Evolutionary conservation across 2,113 vertebrate species (phyloP), one percentile per base, ranked within the genome.

Genomic region (Lepidothrix coronata): DNA sequence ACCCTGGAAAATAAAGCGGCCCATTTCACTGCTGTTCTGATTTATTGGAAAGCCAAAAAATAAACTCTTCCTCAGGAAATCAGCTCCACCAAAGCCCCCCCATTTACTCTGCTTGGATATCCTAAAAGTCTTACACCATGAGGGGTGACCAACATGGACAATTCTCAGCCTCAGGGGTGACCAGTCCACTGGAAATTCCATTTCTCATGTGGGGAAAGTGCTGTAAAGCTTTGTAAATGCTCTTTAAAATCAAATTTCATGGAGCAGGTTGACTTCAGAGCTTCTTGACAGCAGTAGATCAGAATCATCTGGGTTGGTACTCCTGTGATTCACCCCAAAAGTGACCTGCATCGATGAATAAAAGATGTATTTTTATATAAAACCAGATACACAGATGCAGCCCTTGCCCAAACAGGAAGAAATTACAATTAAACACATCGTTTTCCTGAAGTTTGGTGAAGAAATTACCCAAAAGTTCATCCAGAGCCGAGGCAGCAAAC

Each of bases 381-480:
- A 82, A 4, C 14, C 41, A 9, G 18, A 24, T 3, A 21, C 86
- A 33, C 25, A 46, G 31, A 11, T 13, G 31, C 44, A 39, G 18
- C 1, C 68, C 14, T 4, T 17, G 35, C n/a, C 59, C 48, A 14
- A 44, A 24, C 13, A 24, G 17, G 2, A 2, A 61, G 59, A 77
- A 94, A 74, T 46, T 3, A 33, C 39, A 33, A 8, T 1, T 15
- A 23, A 57, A 44, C 14, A 2, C 1, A 0, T 12, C 6, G 1
- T 85, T 76, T 65, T 49, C 46, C 72, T 30, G 18, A 7, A 37
- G 9, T 25, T 58, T 66, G 43, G 18, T 11, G 46, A 46, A 33
- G 51, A 74, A 81, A 2, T 31, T 9, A 41, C 54, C 35, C 14
- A n/a, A 63, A 68, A 52, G 8, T 10, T 17, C 9, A 15, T 2